phyloP scores from a whole-genome alignment of 1,140 invertebrate genomes.

The Trypoxylus dichotomus region DNA sequence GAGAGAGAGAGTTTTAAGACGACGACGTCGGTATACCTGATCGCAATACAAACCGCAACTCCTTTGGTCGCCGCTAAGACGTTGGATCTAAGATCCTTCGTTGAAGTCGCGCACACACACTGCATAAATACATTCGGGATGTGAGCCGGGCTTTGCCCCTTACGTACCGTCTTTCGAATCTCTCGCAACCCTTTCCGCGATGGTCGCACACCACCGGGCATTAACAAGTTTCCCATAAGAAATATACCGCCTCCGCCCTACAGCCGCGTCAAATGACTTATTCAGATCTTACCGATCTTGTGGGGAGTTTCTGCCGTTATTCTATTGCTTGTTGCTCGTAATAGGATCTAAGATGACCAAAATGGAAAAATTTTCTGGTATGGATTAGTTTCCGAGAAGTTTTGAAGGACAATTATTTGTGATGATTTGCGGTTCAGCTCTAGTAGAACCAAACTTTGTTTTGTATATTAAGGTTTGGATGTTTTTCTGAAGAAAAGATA shows the following conservation, averaged over 20 bases:
- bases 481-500: too few species aligned
- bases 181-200: constrained; percentile 36
- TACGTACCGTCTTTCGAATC: background rate
- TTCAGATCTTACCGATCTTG: constrained; percentile 40
- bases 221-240: constrained; percentile 45
- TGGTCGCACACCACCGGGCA: constrained; percentile 40
- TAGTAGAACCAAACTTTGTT: too few species aligned
- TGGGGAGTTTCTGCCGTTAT: background rate
- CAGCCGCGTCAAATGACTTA: constrained; percentile 40
- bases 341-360: background rate
- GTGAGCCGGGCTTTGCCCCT: constrained; percentile 31
- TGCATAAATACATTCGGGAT: constrained; percentile 43
- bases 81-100: constrained; percentile 13
- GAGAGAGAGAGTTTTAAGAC: constrained; percentile 35
- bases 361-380: background rate
- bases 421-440: background rate
- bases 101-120: constrained; percentile 32
- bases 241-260: constrained; percentile 21
- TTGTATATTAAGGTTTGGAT: too few species aligned
- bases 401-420: background rate
- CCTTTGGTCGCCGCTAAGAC: constrained; percentile 38
- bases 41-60: constrained; percentile 38
- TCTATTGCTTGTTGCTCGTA: background rate
- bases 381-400: constrained; percentile 14
- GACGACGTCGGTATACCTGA: constrained; percentile 37